phyloP scores from a whole-genome alignment of 2,113 vertebrate genomes.

The Corydoras sp. region DNA sequence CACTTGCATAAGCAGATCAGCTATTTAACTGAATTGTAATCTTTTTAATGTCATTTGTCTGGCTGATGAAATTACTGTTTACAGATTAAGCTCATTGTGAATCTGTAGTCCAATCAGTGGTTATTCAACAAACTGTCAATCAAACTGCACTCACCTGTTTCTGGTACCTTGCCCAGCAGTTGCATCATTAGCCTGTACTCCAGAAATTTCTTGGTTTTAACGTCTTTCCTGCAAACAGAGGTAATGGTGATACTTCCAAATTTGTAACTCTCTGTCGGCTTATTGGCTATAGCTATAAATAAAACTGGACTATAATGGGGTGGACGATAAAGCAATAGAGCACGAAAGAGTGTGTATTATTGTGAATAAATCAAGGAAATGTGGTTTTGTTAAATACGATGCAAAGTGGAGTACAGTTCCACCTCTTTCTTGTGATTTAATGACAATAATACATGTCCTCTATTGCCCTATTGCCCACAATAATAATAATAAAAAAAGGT shows the following conservation, averaged over 20 bases:
- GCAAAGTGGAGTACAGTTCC: no score
- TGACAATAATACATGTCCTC: no score
- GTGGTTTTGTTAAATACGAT: no score
- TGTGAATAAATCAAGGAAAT: no score
- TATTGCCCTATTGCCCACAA: no score
- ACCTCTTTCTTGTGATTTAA: no score
- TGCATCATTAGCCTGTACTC: slow-evolving; percentile 65
- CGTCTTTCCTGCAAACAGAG: slow-evolving; percentile 46
- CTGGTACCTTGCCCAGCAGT: slow-evolving; percentile 70
- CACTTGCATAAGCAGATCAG: slow-evolving; percentile 55
- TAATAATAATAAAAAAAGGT: no score
- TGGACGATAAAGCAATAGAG: no score
- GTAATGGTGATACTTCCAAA: background rate
- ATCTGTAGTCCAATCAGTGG: background rate
- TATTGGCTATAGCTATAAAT: no score
- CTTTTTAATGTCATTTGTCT: slow-evolving; percentile 50
- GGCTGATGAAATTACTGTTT: slow-evolving; percentile 37
- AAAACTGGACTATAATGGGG: no score
- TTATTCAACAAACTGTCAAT: slow-evolving; percentile 43
- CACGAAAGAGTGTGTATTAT: no score
- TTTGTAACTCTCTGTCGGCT: background rate
- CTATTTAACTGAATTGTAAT: slow-evolving; percentile 56
- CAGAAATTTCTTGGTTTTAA: slow-evolving; percentile 55
- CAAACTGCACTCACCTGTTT: slow-evolving; percentile 69
- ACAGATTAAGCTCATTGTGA: slow-evolving; percentile 37